Conservation (phyloP, 2,888 invertebrate genomes). For the Lypha dubia region DNA sequence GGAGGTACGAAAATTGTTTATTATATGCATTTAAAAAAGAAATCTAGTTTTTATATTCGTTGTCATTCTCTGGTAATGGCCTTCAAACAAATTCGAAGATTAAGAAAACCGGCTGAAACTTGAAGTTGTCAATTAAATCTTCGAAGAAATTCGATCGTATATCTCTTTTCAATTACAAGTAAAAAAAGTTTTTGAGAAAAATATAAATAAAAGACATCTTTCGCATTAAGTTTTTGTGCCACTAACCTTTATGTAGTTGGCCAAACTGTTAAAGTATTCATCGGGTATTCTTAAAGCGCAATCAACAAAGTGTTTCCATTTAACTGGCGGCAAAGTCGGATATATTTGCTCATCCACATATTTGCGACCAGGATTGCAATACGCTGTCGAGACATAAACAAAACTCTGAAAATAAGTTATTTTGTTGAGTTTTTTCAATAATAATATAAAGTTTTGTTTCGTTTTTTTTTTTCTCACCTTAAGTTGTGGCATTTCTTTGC, state of each 20-base stretch:
- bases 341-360: constrained; percentile 94
- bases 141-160: no score
- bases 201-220: not conserved
- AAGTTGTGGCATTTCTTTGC: constrained; percentile 90
- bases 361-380: constrained; percentile 94
- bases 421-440: not conserved
- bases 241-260: constrained; percentile 85
- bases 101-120: no score
- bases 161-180: no score
- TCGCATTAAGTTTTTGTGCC: not conserved
- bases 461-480: constrained; percentile 83
- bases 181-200: no score
- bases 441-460: no score
- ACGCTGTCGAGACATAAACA: constrained; percentile 97
- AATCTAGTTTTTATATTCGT: no score
- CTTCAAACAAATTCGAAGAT: no score
- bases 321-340: constrained; percentile 85
- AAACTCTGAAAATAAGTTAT: constrained; percentile 84
- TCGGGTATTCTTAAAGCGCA: constrained; percentile 86
- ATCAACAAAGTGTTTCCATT: constrained; percentile 86
- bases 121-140: no score
- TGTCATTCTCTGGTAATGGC: no score
- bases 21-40: no score
- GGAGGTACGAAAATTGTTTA: no score
- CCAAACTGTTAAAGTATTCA: constrained; percentile 85